These are phyloP conservation scores for Rhabdornis inornatus DNA, from an alignment of 2,113 vertebrate genomes.

Conservation along the genomic window DNA sequence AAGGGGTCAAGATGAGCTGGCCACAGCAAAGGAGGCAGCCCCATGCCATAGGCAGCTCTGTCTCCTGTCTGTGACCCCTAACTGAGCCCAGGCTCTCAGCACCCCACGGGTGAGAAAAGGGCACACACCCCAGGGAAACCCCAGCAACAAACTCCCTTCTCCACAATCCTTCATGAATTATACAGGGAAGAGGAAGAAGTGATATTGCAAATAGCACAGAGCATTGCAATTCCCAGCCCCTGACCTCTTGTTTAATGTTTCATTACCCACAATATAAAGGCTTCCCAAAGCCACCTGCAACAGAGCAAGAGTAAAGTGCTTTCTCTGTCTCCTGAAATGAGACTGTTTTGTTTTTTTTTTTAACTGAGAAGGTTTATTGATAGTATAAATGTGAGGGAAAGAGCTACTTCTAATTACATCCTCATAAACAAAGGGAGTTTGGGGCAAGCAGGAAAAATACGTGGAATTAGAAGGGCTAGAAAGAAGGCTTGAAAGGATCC, in stretches of 20 bases:
- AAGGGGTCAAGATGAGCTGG: background rate
- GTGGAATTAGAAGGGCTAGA: background rate
- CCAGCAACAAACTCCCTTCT: background rate
- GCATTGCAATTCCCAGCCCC: background rate
- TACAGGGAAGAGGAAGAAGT: background rate
- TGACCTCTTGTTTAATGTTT: background rate
- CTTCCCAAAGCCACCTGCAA: background rate
- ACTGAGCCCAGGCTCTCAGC: background rate
- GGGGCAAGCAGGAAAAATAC: background rate
- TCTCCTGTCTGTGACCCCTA: rapidly evolving
- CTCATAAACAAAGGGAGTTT: background rate
- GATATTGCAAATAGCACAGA: background rate
- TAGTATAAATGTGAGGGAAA: background rate
- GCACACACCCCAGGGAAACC: background rate
- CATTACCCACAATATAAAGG: background rate
- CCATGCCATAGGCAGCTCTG: background rate
- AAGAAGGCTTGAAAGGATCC: background rate
- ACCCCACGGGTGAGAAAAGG: rapidly evolving
- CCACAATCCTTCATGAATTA: background rate
- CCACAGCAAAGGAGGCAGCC: background rate
- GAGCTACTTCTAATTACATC: background rate
- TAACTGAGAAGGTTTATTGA: background rate
- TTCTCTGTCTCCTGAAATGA: background rate
- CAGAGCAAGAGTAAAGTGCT: background rate
- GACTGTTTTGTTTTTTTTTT: background rate